Evolutionary conservation across 1,140 invertebrate genomes (phyloP), one percentile per base, ranked within the genome.

Genomic region (Chlorops oryzae): DNA sequence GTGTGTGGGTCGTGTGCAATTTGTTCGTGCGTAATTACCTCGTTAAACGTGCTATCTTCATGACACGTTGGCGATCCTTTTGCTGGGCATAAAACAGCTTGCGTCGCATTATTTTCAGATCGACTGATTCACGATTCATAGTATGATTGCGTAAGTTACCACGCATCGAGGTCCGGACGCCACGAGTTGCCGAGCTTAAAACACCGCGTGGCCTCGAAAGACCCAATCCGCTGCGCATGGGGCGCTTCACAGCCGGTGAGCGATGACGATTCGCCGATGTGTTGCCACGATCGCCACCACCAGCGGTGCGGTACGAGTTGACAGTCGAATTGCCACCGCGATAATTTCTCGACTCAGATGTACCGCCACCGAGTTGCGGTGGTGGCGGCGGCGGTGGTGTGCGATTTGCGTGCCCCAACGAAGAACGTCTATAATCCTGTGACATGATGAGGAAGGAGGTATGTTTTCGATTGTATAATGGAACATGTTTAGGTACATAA

Each of bases 41-140:
- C 65, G 67, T 68, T 50, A 70, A 51, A 47, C 69, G 63, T 55
- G 68, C 61, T 54, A 70, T 68, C 55, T 70, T 70, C 40, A 70
- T 56, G 47, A 68, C 49, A 42, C 67, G 61, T 23, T 61, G 63
- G 40, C 65, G 61, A 57, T 70, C 67, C 66, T 65, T 70, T 43
- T 70, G 67, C 51, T 65, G 61, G 13, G 67, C 67, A 57, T 63
- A 68, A 23, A 70, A 51, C 46, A 70, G 55, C 49, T 70, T 63
- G 43, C 59, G 59, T 48, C 67, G 67, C 67, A 70, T 70, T 22
- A 59, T 68, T 42, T 65, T 57, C 55, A 70, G 50, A 59, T 70
- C 67, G 51, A 60, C 62, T 18, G 62, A 60, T 46, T 70, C 66
- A 44, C 56, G 59, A 34, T 55, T 24, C 10, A 60, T 56, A 9